Evolutionary conservation across 2,888 invertebrate genomes (phyloP), one percentile per base, ranked within the genome.

Genomic region (Tenthredo notha): DNA sequence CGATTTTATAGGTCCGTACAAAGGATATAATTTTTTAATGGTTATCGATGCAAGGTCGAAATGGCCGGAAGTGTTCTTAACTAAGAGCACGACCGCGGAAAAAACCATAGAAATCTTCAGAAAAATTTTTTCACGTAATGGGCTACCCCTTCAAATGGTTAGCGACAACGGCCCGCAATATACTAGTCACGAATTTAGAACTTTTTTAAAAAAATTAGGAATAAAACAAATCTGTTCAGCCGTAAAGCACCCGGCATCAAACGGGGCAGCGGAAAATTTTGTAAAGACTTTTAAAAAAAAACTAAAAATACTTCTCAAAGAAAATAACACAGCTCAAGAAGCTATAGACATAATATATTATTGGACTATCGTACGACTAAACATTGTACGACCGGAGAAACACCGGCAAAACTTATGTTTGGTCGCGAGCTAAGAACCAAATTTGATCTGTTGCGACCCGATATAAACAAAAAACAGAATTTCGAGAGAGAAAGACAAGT

Each of bases 231-330:
- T 80, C 7, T 84, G 84, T 25, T 86, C 88, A 6, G 75, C 86
- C 7, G 87, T 88, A 1, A 87, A 88, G 54, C 87, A 88, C 50
- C 86, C 87, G 9, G 82, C 86, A 6, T 87, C 86, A 9, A 87
- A 88, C 86, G 87, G 86, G 15, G 85, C 85, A 67, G 87, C 86
- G 10, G 87, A 89, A 82, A 84, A 86, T 40, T 87, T 89, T 70
- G 88, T 88, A 5, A 85, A 86, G 21, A 88, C 87, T 3, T 86
- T 89, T 33, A 88, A 89, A 85, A 77, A 77, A 33, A 78, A 80
- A 10, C 47, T 88, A 0, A 83, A 75, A 43, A 88, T 86, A 84
- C 83, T 85, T 12, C 58, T 86, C 0, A 47, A 80, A 33, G 74
- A 80, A 18, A 85, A 85, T 4, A 84, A 85, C 9, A 65, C 70